These are phyloP conservation scores for Cepaea nemoralis DNA, from an alignment of 1,140 invertebrate species.

Conservation along the genomic window DNA sequence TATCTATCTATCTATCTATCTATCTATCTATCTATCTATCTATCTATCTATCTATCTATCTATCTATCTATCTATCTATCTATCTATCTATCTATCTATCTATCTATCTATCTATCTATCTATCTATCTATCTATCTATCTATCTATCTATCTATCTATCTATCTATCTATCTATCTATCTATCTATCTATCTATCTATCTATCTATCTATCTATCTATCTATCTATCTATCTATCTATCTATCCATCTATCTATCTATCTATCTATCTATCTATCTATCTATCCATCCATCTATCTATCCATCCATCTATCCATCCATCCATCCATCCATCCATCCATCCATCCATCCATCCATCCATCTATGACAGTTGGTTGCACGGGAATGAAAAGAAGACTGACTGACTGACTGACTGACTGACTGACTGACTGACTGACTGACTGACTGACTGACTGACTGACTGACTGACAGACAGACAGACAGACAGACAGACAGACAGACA, in stretches of 20 bases:
- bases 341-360: slow-evolving; percentile 24
- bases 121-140: no score
- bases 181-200: slow-evolving; percentile 20
- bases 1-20: no score
- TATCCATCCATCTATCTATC: slow-evolving; percentile 24
- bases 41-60: no score
- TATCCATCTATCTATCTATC: slow-evolving; percentile 31
- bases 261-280: slow-evolving; percentile 32
- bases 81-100: no score
- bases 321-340: slow-evolving; percentile 20
- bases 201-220: slow-evolving; percentile 25
- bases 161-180: slow-evolving; percentile 25
- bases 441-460: not conserved
- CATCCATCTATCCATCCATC: slow-evolving; percentile 23
- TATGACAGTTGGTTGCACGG: not conserved
- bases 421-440: not conserved
- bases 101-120: no score
- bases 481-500: no score
- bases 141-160: slow-evolving; percentile 20
- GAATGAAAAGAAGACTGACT: no score
- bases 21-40: no score
- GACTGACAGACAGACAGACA: not conserved
- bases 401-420: not conserved
- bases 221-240: slow-evolving; percentile 32
- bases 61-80: no score